phyloP scores from a whole-genome alignment of 2,888 invertebrate genomes.

The Diloba caeruleocephala region DNA sequence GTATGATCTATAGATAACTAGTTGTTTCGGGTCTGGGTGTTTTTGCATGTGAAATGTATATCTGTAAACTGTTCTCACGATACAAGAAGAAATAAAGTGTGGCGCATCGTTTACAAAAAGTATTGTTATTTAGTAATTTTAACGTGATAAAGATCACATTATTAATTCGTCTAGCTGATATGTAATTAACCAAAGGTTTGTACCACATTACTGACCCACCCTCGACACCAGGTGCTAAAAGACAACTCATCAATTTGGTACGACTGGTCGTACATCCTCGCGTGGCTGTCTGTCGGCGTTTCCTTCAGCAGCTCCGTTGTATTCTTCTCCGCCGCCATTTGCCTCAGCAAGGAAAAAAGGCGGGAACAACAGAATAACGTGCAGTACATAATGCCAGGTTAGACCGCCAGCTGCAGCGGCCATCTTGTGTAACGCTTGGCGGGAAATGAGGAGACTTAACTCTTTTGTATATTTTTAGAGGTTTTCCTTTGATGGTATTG shows the following conservation, averaged over 20 bases:
- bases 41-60: too few species aligned
- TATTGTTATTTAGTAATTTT: too few species aligned
- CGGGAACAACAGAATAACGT: constrained; percentile 93
- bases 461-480: constrained; percentile 63
- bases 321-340: constrained; percentile 94
- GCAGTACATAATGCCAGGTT: constrained; percentile 97
- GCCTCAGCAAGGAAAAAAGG: constrained; percentile 93
- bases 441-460: constrained; percentile 63
- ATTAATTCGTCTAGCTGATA: too few species aligned
- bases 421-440: constrained; percentile 82
- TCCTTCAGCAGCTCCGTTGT: constrained; percentile 93
- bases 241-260: constrained; percentile 92
- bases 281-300: constrained; percentile 94
- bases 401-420: constrained; percentile 78
- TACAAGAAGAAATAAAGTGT: too few species aligned
- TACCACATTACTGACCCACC: constrained; percentile 39
- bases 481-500: constrained; percentile 31
- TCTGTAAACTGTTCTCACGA: too few species aligned
- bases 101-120: too few species aligned
- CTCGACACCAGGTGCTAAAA: constrained; percentile 90
- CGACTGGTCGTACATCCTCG: constrained; percentile 96
- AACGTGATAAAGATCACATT: too few species aligned
- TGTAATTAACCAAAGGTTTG: constrained; percentile 18
- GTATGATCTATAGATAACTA: too few species aligned
- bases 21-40: too few species aligned